Evolutionary conservation across 1,140 invertebrate species (phyloP).

Genomic region (Micrasema longulum): DNA sequence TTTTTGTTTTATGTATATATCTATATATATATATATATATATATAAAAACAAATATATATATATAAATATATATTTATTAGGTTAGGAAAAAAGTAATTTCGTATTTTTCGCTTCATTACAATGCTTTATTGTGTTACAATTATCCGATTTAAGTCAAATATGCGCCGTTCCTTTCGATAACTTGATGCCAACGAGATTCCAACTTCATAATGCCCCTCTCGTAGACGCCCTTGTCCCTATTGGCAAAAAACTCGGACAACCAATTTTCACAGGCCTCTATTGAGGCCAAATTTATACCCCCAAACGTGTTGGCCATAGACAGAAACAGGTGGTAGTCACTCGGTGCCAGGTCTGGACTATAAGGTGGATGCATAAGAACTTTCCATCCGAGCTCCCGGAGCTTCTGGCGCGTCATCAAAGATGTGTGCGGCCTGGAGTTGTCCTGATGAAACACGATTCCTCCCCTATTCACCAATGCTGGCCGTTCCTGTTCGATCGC

Average conservation of each 20-base stretch:
- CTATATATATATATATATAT: too few species aligned
- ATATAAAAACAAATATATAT: too few species aligned
- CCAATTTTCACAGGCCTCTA: conserved; percentile 17
- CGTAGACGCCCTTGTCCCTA: conserved; percentile 5
- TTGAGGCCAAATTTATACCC: neutral
- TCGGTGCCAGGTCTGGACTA: too few species aligned
- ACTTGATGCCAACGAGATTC: conserved; percentile 18
- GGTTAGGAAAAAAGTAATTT: conserved; percentile 43
- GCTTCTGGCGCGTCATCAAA: conserved; percentile 24
- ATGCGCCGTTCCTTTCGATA: too few species aligned
- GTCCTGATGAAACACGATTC: conserved; percentile 24
- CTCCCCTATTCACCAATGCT: too few species aligned
- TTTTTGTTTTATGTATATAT: too few species aligned
- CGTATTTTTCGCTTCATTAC: too few species aligned
- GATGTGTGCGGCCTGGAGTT: conserved; percentile 14
- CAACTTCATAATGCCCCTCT: conserved; percentile 22
- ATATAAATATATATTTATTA: too few species aligned
- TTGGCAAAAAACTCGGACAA: conserved; percentile 19
- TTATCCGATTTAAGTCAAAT: too few species aligned
- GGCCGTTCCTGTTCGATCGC: too few species aligned
- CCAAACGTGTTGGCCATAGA: neutral
- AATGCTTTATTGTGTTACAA: too few species aligned
- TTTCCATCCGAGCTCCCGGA: conserved; percentile 19
- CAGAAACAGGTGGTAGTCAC: too few species aligned
- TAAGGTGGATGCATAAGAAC: conserved; percentile 18